These are phyloP conservation scores for Spodoptera exigua DNA, from an alignment of 2,888 invertebrate genomes.

Conservation along the genomic window DNA sequence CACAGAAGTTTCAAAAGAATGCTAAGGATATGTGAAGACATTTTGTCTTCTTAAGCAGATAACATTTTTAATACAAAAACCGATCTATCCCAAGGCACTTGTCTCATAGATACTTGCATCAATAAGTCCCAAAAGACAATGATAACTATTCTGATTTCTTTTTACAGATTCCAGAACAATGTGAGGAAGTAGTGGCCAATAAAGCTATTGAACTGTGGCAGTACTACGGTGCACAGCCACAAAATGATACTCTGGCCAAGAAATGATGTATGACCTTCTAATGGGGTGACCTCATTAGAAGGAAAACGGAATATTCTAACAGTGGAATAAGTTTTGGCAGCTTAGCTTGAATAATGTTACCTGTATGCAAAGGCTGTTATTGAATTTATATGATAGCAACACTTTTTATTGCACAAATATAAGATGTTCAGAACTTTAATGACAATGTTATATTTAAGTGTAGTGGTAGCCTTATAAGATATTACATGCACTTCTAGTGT, in stretches of 20 bases:
- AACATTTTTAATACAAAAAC: no score
- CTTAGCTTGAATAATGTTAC: conserved; percentile 29
- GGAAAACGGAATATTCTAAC: conserved; percentile 63
- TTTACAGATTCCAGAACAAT: conserved; percentile 93
- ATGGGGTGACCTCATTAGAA: conserved; percentile 86
- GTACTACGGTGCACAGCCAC: conserved; percentile 91
- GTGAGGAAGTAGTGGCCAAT: conserved; percentile 94
- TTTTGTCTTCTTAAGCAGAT: no score
- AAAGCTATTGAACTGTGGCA: conserved; percentile 96
- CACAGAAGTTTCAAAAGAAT: no score
- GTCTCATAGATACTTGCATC: no score
- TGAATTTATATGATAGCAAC: conserved; percentile 3
- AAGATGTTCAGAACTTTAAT: background rate
- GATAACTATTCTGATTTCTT: no score
- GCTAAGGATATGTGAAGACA: no score
- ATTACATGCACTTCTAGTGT: background rate
- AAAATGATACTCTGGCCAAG: conserved; percentile 82
- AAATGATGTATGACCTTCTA: conserved; percentile 89
- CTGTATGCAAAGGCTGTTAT: conserved; percentile 23
- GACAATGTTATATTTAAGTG: no score
- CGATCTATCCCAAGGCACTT: no score
- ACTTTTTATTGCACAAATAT: background rate
- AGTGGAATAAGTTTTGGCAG: conserved; percentile 34
- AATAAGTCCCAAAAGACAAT: no score
- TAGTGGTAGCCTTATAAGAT: no score